phyloP scores from a whole-genome alignment of 2,888 invertebrate genomes.

The Mesorhabditis spiculigera region DNA sequence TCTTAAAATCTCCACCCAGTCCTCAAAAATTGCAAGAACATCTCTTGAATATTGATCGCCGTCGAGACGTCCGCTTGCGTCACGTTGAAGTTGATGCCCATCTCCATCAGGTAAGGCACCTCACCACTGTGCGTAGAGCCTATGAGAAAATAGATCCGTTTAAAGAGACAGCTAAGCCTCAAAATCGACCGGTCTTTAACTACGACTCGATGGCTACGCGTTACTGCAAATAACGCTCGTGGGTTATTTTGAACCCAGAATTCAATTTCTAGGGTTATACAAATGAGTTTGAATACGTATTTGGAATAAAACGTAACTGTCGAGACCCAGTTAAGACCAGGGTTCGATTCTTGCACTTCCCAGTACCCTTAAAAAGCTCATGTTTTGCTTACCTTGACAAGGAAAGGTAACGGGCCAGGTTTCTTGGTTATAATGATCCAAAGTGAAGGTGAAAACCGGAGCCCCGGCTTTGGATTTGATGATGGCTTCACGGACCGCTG shows the following conservation, averaged over 20 bases:
- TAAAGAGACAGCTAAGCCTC: background rate
- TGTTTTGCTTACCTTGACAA: background rate
- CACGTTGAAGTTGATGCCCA: background rate
- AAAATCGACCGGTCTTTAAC: no score
- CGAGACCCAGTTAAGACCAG: no score
- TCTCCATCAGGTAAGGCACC: background rate
- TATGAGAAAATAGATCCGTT: background rate
- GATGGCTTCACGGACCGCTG: background rate
- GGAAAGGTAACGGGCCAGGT: constrained; percentile 5
- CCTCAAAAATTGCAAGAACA: background rate
- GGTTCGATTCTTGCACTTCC: no score
- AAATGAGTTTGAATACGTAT: no score
- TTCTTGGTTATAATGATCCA: background rate
- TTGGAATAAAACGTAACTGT: no score
- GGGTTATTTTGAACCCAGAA: no score
- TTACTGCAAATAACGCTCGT: no score
- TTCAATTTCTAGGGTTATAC: no score
- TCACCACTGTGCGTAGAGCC: background rate
- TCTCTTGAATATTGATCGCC: background rate
- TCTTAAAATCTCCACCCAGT: no score
- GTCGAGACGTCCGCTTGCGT: background rate
- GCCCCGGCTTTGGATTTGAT: background rate
- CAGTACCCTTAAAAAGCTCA: no score
- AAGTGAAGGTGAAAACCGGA: background rate
- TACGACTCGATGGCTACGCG: no score